These are phyloP conservation scores for Lophius piscatorius DNA, from an alignment of 2,113 vertebrate species.

Conservation along the genomic window DNA sequence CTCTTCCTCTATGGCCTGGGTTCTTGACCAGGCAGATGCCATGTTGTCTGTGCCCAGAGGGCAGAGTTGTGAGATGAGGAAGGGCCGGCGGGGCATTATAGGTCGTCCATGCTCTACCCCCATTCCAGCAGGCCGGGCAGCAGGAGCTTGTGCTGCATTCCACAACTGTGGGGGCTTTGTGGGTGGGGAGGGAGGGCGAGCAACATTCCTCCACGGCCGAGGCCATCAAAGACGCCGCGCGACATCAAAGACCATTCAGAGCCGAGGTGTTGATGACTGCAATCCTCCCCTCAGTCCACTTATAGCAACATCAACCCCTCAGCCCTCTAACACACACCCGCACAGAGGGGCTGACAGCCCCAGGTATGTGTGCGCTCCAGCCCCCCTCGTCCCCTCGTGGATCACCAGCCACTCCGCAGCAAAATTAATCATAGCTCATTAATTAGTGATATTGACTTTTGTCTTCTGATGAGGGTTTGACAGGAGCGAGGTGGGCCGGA, in stretches of 20 bases:
- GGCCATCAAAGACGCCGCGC: slow-evolving; percentile 75
- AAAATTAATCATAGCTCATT: slow-evolving; percentile 71
- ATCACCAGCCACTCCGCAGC: slow-evolving; percentile 22
- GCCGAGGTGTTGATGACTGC: slow-evolving; percentile 81
- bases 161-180: slow-evolving; percentile 79
- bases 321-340: slow-evolving; percentile 31
- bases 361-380: slow-evolving; percentile 56
- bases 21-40: slow-evolving; percentile 25
- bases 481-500: neutral
- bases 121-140: slow-evolving; percentile 76
- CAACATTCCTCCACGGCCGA: slow-evolving; percentile 70
- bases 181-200: slow-evolving; percentile 52
- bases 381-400: neutral
- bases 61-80: slow-evolving; percentile 29
- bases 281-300: slow-evolving; percentile 73
- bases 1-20: neutral
- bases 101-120: slow-evolving; percentile 72
- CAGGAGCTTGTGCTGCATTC: slow-evolving; percentile 79
- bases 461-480: slow-evolving; percentile 33
- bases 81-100: slow-evolving; percentile 40
- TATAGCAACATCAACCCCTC: slow-evolving; percentile 72
- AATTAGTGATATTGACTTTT: slow-evolving; percentile 65
- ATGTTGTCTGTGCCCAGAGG: slow-evolving; percentile 55
- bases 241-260: slow-evolving; percentile 77
- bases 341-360: slow-evolving; percentile 8